Conservation (phyloP, 2,113 vertebrate genomes). For the Brachirus orientalis region DNA sequence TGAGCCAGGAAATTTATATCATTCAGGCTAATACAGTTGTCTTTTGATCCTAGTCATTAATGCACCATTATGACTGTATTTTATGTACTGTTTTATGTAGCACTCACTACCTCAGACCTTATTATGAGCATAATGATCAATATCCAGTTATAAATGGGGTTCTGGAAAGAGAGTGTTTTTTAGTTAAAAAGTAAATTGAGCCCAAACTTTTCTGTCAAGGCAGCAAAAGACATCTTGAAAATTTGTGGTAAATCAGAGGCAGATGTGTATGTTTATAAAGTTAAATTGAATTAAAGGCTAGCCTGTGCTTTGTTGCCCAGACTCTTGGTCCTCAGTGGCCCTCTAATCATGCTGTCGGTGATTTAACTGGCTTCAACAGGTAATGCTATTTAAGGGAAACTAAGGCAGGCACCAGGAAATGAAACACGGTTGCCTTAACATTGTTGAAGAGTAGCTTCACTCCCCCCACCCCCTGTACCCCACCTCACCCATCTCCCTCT, state of each 20-base stretch:
- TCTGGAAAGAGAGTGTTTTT: constrained; percentile 67
- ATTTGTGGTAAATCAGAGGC: constrained; percentile 77
- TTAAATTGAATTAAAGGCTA: constrained; percentile 82
- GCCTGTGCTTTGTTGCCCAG: constrained; percentile 72
- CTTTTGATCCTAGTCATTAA: constrained; percentile 77
- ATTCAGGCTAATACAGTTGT: constrained; percentile 57
- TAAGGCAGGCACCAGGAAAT: constrained; percentile 83
- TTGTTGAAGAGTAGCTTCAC: constrained; percentile 70
- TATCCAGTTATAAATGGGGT: constrained; percentile 62
- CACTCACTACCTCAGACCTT: constrained; percentile 68
- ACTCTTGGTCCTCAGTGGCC: constrained; percentile 67
- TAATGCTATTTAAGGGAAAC: constrained; percentile 82
- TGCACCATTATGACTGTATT: constrained; percentile 67
- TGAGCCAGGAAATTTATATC: constrained; percentile 65
- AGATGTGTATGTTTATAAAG: constrained; percentile 83
- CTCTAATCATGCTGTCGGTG: constrained; percentile 79
- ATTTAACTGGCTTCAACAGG: constrained; percentile 84
- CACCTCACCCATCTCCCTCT: constrained; percentile 20
- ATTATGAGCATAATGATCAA: constrained; percentile 72
- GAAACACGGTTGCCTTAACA: constrained; percentile 80
- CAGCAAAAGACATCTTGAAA: constrained; percentile 80
- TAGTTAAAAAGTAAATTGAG: constrained; percentile 73
- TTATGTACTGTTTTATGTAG: constrained; percentile 76
- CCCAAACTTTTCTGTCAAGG: constrained; percentile 72
- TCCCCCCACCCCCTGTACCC: constrained; percentile 2